A percentile compares a stretch with the other conserved stretches of the same genome.
Conservation (phyloP, 2,888 invertebrate genomes). For the Conomelus anceps region DNA sequence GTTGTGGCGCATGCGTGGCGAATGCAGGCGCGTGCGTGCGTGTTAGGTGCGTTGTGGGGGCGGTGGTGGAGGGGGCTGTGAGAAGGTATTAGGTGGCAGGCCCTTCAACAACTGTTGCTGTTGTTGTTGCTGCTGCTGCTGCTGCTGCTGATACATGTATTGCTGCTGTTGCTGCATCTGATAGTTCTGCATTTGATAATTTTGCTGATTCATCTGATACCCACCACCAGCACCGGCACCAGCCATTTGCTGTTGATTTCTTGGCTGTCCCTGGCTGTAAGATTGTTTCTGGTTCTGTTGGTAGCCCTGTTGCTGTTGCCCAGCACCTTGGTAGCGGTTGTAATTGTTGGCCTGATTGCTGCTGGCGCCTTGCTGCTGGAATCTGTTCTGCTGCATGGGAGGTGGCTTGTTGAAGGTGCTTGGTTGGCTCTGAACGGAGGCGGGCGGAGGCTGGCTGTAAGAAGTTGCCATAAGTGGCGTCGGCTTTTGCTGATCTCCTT, state of each 20-base stretch:
- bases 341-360: neutral
- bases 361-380: no score
- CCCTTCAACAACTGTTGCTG: neutral
- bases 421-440: no score
- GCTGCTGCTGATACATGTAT: neutral
- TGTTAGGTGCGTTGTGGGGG: neutral
- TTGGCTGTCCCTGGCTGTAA: neutral
- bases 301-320: neutral
- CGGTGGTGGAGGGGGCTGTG: neutral
- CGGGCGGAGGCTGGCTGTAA: neutral
- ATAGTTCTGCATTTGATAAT: neutral
- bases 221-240: no score
- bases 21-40: neutral
- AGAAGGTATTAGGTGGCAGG: neutral
- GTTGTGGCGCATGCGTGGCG: neutral
- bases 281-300: no score
- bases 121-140: neutral
- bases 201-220: neutral
- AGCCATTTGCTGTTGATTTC: neutral
- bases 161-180: neutral
- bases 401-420: neutral
- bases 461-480: constrained; percentile 1
- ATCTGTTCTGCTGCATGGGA: no score
- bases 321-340: neutral
- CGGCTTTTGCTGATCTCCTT: neutral